Base-by-base conservation (phyloP, 2,113 vertebrate genomes). In the Anser brachyrhynchus region DNA sequence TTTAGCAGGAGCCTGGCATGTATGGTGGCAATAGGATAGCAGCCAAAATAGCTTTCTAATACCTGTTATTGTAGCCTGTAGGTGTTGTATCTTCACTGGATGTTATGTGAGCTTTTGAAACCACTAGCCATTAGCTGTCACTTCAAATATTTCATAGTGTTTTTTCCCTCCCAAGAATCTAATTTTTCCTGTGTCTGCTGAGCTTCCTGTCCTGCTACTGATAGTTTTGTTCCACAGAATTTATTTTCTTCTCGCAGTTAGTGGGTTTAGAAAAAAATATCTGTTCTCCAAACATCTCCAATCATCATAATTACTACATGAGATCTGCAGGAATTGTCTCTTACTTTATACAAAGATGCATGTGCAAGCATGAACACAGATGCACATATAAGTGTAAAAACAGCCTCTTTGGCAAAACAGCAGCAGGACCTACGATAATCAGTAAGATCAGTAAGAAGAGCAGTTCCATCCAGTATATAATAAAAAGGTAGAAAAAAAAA, bases 351-450 rank as follows among this genome's bases (percentile, higher is more conserved):
- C 8, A 57, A 57, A 84, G 6, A 23, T 70, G 13, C 9, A 13
- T 1, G 2, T 1, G 3, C 9, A 64, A 6, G 23, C 0, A 0
- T 55, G 15, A 29, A 64, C 26, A 72, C 35, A 66, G 5, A 71
- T 29, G 29, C 5, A 21, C 1, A 19, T 3, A 11, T 3, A 22
- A 2, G 0, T n/a, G 25, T 16, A 55, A 84, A 89, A 86, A 6
- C 13, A 64, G 11, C 6, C 11, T 61, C 39, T 84, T 22, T 62
- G 39, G 35, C 23, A 90, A 44, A 82, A 21, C 22, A 51, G 33
- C 73, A 54, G 52, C 8, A 71, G 21, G 9, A 64, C 5, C 12
- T 43, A 3, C 3, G 3, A 37, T 11, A 44, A 91, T 11, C 29
- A 78, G 14, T 31, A 61, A 78, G 39, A 39, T 39, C 39, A 39